Conservation (phyloP, 1,140 invertebrate genomes). For the Bombus waltoni region DNA sequence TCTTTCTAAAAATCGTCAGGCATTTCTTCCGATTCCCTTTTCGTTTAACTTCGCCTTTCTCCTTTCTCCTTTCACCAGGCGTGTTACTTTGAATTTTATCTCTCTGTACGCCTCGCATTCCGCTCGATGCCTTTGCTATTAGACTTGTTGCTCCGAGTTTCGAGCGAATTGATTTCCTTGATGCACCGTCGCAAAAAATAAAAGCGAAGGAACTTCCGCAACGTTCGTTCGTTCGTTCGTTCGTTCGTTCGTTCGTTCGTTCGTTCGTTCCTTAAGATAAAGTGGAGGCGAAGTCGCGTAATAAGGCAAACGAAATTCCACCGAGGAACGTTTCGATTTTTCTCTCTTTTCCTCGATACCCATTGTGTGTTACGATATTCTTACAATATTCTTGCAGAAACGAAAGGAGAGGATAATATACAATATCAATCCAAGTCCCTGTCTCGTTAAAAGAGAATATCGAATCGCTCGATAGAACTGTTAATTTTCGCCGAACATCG, state of each 20-base stretch:
- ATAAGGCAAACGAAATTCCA: slow-evolving; percentile 13
- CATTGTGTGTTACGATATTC: no score
- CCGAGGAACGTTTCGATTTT: background rate
- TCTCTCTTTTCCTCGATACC: no score
- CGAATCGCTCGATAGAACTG: background rate
- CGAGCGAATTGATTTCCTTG: slow-evolving; percentile 13
- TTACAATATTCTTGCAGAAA: no score
- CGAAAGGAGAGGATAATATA: background rate
- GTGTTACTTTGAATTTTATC: background rate
- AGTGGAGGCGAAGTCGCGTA: slow-evolving; percentile 6
- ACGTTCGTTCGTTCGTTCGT: no score
- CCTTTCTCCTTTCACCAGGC: background rate
- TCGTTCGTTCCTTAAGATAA: background rate
- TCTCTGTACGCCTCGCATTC: background rate
- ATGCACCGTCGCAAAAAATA: slow-evolving; percentile 12
- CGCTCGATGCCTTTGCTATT: background rate
- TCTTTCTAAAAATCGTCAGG: background rate
- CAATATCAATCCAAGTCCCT: background rate
- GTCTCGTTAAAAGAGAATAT: background rate
- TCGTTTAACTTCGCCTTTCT: background rate
- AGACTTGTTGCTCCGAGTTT: background rate
- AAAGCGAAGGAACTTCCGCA: background rate
- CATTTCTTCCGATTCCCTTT: background rate
- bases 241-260: no score
- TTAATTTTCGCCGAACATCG: slow-evolving; percentile 5